Evolutionary conservation across 2,888 invertebrate genomes (phyloP).

Genomic region (Notodonta ziczac): DNA sequence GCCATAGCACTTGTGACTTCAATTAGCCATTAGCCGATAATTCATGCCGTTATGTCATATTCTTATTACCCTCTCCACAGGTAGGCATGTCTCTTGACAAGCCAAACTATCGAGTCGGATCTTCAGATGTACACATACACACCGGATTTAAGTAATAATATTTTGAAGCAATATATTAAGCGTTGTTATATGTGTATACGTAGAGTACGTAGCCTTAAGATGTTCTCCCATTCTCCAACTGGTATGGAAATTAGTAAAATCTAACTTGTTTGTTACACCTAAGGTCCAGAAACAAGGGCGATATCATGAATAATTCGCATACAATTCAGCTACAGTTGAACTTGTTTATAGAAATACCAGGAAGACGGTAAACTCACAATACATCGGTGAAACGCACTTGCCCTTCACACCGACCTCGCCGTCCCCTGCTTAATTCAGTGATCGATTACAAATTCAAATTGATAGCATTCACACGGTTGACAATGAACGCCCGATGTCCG

Average conservation of each 20-base stretch:
- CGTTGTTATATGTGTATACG: no score
- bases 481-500: conserved; percentile 52
- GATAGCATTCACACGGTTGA: conserved; percentile 71
- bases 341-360: conserved; percentile 34
- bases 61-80: conserved; percentile 17
- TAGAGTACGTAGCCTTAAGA: no score
- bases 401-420: conserved; percentile 64
- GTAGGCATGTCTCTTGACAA: background rate
- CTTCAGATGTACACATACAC: background rate
- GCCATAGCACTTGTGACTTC: conserved; percentile 34
- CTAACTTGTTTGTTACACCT: background rate
- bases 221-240: background rate
- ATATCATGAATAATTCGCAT: conserved; percentile 19
- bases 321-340: conserved; percentile 21
- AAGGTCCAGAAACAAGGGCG: background rate
- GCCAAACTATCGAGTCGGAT: background rate
- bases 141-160: no score
- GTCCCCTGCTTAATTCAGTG: conserved; percentile 56
- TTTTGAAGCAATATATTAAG: no score
- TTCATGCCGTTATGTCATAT: conserved; percentile 37
- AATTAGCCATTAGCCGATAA: conserved; percentile 47
- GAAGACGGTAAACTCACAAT: conserved; percentile 42
- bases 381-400: conserved; percentile 30
- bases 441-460: conserved; percentile 75
- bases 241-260: background rate